These are phyloP conservation scores for Morbakka virulenta DNA, from an alignment of 30 jellyfish, hydroid and myxozoan genomes.

Conservation along the genomic window DNA sequence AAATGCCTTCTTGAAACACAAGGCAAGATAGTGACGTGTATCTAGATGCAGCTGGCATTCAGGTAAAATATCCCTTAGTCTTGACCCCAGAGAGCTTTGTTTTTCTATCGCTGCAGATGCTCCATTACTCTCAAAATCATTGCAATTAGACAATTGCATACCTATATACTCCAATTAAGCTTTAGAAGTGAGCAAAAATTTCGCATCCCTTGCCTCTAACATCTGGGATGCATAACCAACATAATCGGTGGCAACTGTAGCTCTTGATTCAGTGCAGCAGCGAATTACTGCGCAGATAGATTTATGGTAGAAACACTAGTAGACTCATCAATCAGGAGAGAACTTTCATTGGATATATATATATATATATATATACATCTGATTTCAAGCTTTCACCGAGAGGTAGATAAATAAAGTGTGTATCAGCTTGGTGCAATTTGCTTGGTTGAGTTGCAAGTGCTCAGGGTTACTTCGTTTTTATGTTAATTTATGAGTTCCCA, in stretches of 20 bases:
- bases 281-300: neutral
- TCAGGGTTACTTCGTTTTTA: too few relatives aligned
- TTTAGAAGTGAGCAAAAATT: slow-evolving; percentile 5
- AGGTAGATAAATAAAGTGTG: slow-evolving; percentile 15
- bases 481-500: neutral
- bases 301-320: slow-evolving; percentile 10
- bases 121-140: slow-evolving; percentile 47
- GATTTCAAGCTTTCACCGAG: slow-evolving; percentile 9
- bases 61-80: slow-evolving; percentile 34
- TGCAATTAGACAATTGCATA: slow-evolving; percentile 14
- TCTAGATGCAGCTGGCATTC: slow-evolving; percentile 36
- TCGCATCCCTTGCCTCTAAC: neutral
- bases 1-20: slow-evolving; percentile 33
- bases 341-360: too few relatives aligned
- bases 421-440: too few relatives aligned
- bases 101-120: slow-evolving; percentile 58
- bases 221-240: neutral
- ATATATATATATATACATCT: slow-evolving; percentile 16
- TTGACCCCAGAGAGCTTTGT: slow-evolving; percentile 49
- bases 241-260: neutral
- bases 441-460: too few relatives aligned
- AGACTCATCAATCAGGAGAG: neutral
- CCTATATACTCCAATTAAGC: slow-evolving; percentile 16
- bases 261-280: neutral
- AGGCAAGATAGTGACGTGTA: slow-evolving; percentile 56